Conservation (phyloP, 2,113 vertebrate species). For the Enhydra lutris region DNA sequence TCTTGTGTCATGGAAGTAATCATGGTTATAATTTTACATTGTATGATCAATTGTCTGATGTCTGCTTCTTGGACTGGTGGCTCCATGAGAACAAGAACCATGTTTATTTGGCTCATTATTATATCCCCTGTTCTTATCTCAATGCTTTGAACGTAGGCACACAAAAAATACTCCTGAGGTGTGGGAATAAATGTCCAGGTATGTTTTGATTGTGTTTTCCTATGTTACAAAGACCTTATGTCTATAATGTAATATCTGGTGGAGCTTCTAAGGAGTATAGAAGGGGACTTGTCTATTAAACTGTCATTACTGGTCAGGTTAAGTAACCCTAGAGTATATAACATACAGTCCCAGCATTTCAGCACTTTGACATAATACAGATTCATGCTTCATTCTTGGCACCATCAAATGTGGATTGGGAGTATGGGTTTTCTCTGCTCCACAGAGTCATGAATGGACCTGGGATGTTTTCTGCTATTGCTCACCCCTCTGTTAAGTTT, state of each 20-base stretch:
- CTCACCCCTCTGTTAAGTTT: neutral
- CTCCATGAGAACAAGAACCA: neutral
- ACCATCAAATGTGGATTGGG: neutral
- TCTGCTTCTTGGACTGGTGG: neutral
- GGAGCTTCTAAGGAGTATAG: neutral
- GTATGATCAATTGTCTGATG: neutral
- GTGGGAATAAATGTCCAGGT: neutral
- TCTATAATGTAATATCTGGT: neutral
- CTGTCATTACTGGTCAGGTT: neutral
- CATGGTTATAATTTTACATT: neutral
- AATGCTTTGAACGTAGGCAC: neutral
- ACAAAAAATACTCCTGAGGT: neutral
- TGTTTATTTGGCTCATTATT: neutral
- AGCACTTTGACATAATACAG: neutral
- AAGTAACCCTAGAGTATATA: neutral
- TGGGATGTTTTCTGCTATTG: neutral
- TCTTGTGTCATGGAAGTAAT: neutral
- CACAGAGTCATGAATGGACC: neutral
- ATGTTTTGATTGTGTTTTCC: neutral
- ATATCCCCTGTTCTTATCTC: neutral
- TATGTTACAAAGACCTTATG: neutral
- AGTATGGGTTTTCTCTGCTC: neutral
- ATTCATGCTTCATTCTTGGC: neutral
- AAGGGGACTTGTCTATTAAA: neutral
- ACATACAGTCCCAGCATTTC: neutral